Base-by-base conservation (phyloP, 2,797 vertebrate genomes). In the Serranus cabrilla region DNA sequence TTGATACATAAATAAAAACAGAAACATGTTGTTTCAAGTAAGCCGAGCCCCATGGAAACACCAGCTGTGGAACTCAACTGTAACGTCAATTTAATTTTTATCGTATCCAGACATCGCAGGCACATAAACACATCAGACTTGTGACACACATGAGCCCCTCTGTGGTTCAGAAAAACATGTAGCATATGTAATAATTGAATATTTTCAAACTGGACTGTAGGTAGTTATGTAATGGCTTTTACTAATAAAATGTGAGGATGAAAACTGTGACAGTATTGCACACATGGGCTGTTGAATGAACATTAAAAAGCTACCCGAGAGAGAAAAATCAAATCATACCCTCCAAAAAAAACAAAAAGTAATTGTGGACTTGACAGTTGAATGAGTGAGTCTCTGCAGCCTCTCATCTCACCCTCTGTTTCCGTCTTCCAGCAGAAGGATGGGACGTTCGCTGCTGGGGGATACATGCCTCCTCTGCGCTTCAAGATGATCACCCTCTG, bases 401-500 rank as follows among this genome's bases (percentile, higher is more conserved):
- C 13, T 57, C 18, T 69, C 13, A 11, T 51, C 42, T 43, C 6
- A 14, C 25, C 52, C 49, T 65, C 57, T 75, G 17, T 73, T 74
- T 78, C 23, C n/a, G 4, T 68, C 58, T 70, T 13, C 7, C 83
- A 99, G 98, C 98, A 99, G 79, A 99, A 99, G 76, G 98, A 99
- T 0, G 97, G 98, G 80, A 99, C 98, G 40, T 99, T 99, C 3
- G 95, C 97, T 0, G 97, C 98, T 0, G 97, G 98, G 34, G 98
- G 98, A 23, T 99, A 99, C 88, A 99, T 99, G 97, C 98, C 98
- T 14, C 98, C 98, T 0, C 94, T 99, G 47, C 96, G 97, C n/a
- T 99, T 99, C 91, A 99, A 99, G 89, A 95, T 94, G 79, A 96
- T 99, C 90, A 99, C 98, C 0, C 86, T 99, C 71, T 93, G 93